Base-by-base conservation (phyloP, 1,140 invertebrate genomes). In the Rhynchophorus ferrugineus region DNA sequence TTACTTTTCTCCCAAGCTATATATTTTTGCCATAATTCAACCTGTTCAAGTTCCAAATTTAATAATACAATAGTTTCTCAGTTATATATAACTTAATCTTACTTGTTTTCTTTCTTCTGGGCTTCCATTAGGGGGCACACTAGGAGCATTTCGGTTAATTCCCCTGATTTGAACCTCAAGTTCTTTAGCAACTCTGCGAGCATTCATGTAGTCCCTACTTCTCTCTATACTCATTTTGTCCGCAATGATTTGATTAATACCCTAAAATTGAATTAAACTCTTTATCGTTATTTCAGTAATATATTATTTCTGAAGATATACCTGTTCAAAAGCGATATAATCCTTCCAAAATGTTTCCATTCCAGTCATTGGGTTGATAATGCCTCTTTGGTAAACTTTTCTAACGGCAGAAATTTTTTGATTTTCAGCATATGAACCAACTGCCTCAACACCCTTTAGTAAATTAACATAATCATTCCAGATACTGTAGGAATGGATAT, bases 11-110 rank as follows among this genome's bases (percentile, higher is more conserved):
- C 97, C 89, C 95, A 99, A 2, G 82, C 75, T 53, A 99, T 98
- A 65, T 98, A 99, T 65, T 97, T 97, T 71, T 97, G 97, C 96
- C 97, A 99, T n/a, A 98, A 68, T 63, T 98, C 94, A 42, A 97
- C 91, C 89, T 95, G 18, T 21, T 41, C 50, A 48, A 16, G 17
- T 48, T 14, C 24, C 2, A 22, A 17, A 21, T 29, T 14, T 6
- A 19, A 19, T 13, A 19, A 38, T 38, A 14, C 18, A 14, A 6
- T 38, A 14, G n/a, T 44, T 17, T 20, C 3, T 24, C 8, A 6
- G 21, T 44, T 44, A 19, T 19, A 20, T 16, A 13, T 46, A 46
- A 35, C 3, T 18, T 46, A 24, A 9, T 46, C 49, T 51, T 70
- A 92, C 91, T 77, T 96, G 94, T 76, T 93, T 94, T 42, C 87